Base-by-base conservation (phyloP, 1,140 invertebrate species). In the Triops longicaudatus region DNA sequence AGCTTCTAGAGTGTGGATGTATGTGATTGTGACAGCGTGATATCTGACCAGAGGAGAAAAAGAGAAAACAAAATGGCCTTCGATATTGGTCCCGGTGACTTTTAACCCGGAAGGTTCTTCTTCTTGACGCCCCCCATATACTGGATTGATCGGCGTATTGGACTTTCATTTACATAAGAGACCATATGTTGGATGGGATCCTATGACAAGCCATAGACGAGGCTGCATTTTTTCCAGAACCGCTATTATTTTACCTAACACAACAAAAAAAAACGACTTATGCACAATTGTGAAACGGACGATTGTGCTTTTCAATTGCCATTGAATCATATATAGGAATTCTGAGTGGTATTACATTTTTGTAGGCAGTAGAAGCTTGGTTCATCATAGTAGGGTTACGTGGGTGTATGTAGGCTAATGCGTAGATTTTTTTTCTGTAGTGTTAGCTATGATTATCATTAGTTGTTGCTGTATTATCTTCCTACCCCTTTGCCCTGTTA, bases 51-150 rank as follows among this genome's bases (percentile, higher is more conserved):
- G n/a, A n/a, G n/a, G 50, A 22, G 50, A 22, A 14, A 22, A 17
- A 63, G 2, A 7, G 50, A 22, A 22, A 22, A 10, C 5, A 63
- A 63, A 63, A 63, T 22, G 50, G 50, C 50, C 50, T 63, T 63
- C 50, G 50, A 63, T 63, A 63, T 63, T 63, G 50, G 22, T 63
- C 50, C 50, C 50, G 50, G 50, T 63, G n/a, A 63, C 50, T 63
- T 10, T 22, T 63, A 22, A 37, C 50, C 50, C 14, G 50, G 14
- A 63, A 63, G 14, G 22, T 63, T 63, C 6, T 63, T 63, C 50
- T 63, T 63, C 22, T 14, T 14, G 50, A 22, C 31, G 31, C 31
- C 31, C 31, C n/a, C 50, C 50, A 63, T 63, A 63, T 6, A 17
- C 14, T 63, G 50, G 50, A 63, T 63, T 14, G 14, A 17, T 14